Base-by-base conservation (phyloP, 2,888 invertebrate genomes). In the Eurytoma californica region DNA sequence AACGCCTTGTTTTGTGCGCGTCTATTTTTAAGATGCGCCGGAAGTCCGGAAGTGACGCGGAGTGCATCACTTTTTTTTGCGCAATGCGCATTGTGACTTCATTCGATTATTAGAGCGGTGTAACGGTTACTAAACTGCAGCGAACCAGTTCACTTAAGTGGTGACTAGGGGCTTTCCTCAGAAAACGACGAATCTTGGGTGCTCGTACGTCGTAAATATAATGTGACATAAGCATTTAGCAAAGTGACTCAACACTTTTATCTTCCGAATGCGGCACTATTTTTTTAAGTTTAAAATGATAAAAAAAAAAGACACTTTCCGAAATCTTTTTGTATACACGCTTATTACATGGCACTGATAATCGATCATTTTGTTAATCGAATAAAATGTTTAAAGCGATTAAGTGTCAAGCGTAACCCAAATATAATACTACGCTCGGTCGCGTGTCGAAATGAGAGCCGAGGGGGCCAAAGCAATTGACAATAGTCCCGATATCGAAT, bases 111-210 rank as follows among this genome's bases (percentile, higher is more conserved):
- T 65, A 28, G 28, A 24, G 57, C 28, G 12, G n/a, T 16, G 16
- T 65, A 58, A 66, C 58, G 55, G 66, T 58, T 58, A 12, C 16
- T 16, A 61, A 66, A 57, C 66, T 66, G 66, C 73, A 66, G 51
- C 66, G 28, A 18, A 47, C 65, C 66, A 49, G 66, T 74, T 73
- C 58, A 28, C 39, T 28, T 74, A 74, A 74, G 73, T 74, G 73
- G 49, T 74, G 73, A 74, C 73, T 74, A 18, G 7, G n/a, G 57
- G 39, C 24, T 58, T 66, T 74, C 65, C 58, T 74, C 39, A 66
- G 73, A 74, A 74, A 58, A 58, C 47, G 49, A 3, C 39, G 58
- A 55, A 55, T 53, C 53, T 18, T 66, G 18, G 12, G n/a, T 66
- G 66, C n/a, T 61, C 9, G 61, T n/a, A n/a, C 63, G 18, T 39